Evolutionary conservation across 2,888 invertebrate genomes (phyloP).

Genomic region (Idaea straminata): DNA sequence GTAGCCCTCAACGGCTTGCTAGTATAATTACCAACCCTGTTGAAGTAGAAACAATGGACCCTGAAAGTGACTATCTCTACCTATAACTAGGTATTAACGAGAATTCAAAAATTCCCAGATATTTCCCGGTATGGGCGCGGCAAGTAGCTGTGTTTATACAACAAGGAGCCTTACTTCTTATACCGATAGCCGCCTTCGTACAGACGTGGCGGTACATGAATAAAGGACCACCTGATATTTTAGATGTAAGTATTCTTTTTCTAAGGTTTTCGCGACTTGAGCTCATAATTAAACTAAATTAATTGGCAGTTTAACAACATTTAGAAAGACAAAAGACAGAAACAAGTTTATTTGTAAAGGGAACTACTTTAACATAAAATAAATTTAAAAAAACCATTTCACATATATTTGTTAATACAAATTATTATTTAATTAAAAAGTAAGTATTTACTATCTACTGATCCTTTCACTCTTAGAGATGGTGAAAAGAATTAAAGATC

Average conservation of each 20-base stretch:
- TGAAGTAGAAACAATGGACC: background rate
- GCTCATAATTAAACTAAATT: background rate
- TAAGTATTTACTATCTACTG: background rate
- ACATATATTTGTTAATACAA: too few relatives aligned
- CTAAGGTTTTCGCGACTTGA: too few relatives aligned
- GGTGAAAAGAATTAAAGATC: too few relatives aligned
- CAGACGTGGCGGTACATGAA: slow-evolving; percentile 87
- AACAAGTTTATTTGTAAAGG: too few relatives aligned
- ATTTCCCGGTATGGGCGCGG: slow-evolving; percentile 90
- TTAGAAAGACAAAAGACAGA: too few relatives aligned
- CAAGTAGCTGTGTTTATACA: slow-evolving; percentile 88
- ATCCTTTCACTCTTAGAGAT: slow-evolving; percentile 9
- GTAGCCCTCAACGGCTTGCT: too few relatives aligned
- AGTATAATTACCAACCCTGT: too few relatives aligned
- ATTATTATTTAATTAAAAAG: too few relatives aligned
- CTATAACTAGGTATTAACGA: too few relatives aligned
- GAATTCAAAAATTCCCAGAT: slow-evolving; percentile 68
- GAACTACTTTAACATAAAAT: too few relatives aligned
- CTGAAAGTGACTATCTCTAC: background rate
- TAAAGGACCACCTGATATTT: slow-evolving; percentile 91
- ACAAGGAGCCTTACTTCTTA: slow-evolving; percentile 85
- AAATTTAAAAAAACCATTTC: too few relatives aligned
- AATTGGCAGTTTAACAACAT: too few relatives aligned
- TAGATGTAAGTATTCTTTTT: slow-evolving; percentile 83
- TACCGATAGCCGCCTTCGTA: slow-evolving; percentile 86